A percentile compares a stretch with the other conserved stretches of the same genome.
These are phyloP conservation scores for Dicyrtoma fusca DNA, from an alignment of 2,888 invertebrate species.

Conservation along the genomic window DNA sequence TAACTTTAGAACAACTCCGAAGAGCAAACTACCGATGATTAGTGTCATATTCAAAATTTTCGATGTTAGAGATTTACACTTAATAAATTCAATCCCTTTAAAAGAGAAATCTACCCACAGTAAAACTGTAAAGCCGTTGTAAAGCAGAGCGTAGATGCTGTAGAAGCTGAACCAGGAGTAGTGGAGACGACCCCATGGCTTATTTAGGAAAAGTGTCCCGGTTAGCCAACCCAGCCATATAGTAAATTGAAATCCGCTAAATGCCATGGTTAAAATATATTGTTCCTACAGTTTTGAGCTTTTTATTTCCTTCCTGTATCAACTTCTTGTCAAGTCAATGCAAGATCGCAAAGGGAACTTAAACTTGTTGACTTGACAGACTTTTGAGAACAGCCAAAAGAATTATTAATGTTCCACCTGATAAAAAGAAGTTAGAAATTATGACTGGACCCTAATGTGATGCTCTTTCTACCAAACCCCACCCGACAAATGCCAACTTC, in stretches of 20 bases:
- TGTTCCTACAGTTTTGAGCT: too few relatives aligned
- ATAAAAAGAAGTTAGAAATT: too few relatives aligned
- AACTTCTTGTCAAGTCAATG: too few relatives aligned
- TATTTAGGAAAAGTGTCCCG: constrained; percentile 1
- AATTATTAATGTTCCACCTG: too few relatives aligned
- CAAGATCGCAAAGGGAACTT: too few relatives aligned
- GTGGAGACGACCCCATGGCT: constrained; percentile 6
- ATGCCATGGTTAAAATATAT: too few relatives aligned
- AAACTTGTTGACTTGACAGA: too few relatives aligned
- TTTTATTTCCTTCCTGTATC: too few relatives aligned
- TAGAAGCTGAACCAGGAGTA: constrained; percentile 12
- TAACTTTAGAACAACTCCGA: not conserved
- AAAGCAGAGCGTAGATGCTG: constrained; percentile 24
- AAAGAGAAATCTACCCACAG: not conserved
- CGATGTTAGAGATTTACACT: not conserved
- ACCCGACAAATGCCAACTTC: too few relatives aligned
- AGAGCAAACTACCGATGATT: not conserved
- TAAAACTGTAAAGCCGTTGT: not conserved
- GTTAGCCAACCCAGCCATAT: constrained; percentile 8
- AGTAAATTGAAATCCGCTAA: not conserved
- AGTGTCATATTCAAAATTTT: constrained; percentile 16
- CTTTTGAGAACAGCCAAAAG: too few relatives aligned
- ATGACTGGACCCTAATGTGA: too few relatives aligned
- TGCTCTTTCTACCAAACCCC: too few relatives aligned
- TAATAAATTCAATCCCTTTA: not conserved